Evolutionary conservation across 2,888 invertebrate species (phyloP), one percentile per base, ranked within the genome.

Genomic region (Polydesmus complanatus): DNA sequence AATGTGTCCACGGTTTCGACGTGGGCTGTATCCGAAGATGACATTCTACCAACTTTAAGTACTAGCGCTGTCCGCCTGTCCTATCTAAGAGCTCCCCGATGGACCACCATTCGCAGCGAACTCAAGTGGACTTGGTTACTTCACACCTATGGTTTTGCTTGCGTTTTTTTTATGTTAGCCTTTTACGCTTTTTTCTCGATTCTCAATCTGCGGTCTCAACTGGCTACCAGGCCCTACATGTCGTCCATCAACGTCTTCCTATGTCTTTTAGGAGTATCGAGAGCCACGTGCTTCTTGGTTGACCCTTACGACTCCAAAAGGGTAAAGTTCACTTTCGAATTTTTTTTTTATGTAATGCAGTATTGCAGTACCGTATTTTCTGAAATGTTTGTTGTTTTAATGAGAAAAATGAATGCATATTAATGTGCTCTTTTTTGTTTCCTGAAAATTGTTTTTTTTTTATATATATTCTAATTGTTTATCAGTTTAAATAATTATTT

Each of bases 301-400:
- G 80, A 81, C 69, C 79, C 81, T 49, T 81, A 81, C 71, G 77
- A 77, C 67, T 74, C 78, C 50, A 75, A 75, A 68, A 73, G 77
- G 71, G 78, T 78, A 67, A 21, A n/a, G n/a, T n/a, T n/a, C n/a
- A n/a, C n/a, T n/a, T n/a, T n/a, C n/a, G n/a, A n/a, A n/a, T n/a
- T n/a, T n/a, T n/a, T n/a, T n/a, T n/a, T n/a, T n/a, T n/a, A n/a
- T n/a, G n/a, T n/a, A n/a, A n/a, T n/a, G n/a, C n/a, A n/a, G n/a
- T n/a, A n/a, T n/a, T 14, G 19, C 52, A 52, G 11, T 1, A 54
- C 1, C 5, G 26, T 54, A 25, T 23, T n/a, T 18, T 19, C 48
- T 47, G 11, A 14, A 47, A 47, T 47, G 48, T 18, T 14, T 11
- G 48, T 11, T 47, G 48, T 18, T 47, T 18, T 14, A 47, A 47